Evolutionary conservation across 1,140 invertebrate species (phyloP).

Genomic region (Teleopsis dalmanni): DNA sequence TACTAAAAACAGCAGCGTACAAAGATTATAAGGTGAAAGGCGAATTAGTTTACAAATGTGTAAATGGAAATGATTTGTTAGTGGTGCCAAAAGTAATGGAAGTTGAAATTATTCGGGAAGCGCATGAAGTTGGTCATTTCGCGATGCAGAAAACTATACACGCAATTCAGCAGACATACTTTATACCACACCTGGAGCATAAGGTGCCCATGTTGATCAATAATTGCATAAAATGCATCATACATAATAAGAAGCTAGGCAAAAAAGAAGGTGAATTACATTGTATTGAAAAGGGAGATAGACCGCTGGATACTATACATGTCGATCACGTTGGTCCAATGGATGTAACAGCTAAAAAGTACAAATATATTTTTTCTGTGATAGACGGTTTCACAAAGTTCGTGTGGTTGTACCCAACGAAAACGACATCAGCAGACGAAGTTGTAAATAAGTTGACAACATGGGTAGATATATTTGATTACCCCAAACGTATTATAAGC

Average conservation of each 20-base stretch:
- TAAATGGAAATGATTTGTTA: not conserved
- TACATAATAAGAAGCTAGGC: slow-evolving; percentile 18
- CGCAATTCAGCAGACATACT: slow-evolving; percentile 37
- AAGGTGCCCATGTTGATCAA: slow-evolving; percentile 28
- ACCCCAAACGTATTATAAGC: slow-evolving; percentile 1
- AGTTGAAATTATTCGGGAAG: slow-evolving; percentile 1
- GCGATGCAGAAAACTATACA: slow-evolving; percentile 36
- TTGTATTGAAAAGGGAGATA: slow-evolving; percentile 26
- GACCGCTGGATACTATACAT: slow-evolving; percentile 21
- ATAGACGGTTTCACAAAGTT: slow-evolving; percentile 44
- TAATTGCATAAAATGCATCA: slow-evolving; percentile 32
- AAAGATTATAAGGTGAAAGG: not conserved
- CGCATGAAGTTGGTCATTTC: slow-evolving; percentile 34
- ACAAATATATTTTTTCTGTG: slow-evolving; percentile 39
- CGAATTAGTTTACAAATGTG: slow-evolving; percentile 1
- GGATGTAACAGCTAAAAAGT: slow-evolving; percentile 31
- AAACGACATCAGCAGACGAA: slow-evolving; percentile 13
- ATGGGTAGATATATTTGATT: slow-evolving; percentile 6
- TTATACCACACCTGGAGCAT: slow-evolving; percentile 27
- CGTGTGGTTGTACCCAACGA: slow-evolving; percentile 26
- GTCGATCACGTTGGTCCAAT: slow-evolving; percentile 32
- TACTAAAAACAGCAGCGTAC: not conserved
- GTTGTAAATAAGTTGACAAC: slow-evolving; percentile 10
- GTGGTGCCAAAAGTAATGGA: slow-evolving; percentile 3
- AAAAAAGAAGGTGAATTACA: slow-evolving; percentile 29